Evolutionary conservation across 2,888 invertebrate genomes (phyloP), one percentile per base, ranked within the genome.

Genomic region (Doris montereyensis): DNA sequence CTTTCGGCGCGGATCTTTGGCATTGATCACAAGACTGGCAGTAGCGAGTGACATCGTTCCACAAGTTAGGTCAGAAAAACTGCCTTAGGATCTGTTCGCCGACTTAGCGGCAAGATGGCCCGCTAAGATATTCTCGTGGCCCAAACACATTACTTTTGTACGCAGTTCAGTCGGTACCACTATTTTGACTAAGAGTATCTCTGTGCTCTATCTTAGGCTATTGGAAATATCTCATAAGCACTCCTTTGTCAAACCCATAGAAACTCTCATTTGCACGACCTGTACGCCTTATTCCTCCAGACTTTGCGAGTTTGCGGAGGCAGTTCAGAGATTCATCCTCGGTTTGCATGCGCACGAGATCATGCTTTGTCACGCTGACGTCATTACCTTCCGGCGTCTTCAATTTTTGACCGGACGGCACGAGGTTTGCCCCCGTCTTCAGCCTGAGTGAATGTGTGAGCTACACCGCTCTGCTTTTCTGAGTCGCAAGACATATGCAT

Each of bases 1-100:
- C 76, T 70, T 17, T 72, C 0, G 62, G 52, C 3, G 30, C 8
- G 1, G 72, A 57, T 24, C 35, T 13, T 35, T 81, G 81, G 28
- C 78, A 81, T 2, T 62, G 35, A 41, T 81, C 81, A 52, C 81
- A 81, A 1, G 81, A 81, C 32, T 30, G 10, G 62, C 73, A 76
- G 41, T 41, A 81, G 5, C 81, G 30, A 10, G 5, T 52, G 0
- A 76, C 57, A 30, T 81, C 81, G 5, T 26, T 28, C 1, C 52
- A 28, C 8, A 81, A 0, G 1, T 67, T 74, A 24, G 78, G 81
- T 78, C 76, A 81, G 70, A 41, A 5, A 28, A 76, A 76, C 1
- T 30, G 5, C 10, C 1, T 2, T 34, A 13, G 24, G 1, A 77
- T 21, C 13, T 70, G 4, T 17, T 79, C 0, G 79, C 76, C 28